phyloP scores from a whole-genome alignment of 1,140 invertebrate genomes.

The Akabosia matsudoensis region DNA sequence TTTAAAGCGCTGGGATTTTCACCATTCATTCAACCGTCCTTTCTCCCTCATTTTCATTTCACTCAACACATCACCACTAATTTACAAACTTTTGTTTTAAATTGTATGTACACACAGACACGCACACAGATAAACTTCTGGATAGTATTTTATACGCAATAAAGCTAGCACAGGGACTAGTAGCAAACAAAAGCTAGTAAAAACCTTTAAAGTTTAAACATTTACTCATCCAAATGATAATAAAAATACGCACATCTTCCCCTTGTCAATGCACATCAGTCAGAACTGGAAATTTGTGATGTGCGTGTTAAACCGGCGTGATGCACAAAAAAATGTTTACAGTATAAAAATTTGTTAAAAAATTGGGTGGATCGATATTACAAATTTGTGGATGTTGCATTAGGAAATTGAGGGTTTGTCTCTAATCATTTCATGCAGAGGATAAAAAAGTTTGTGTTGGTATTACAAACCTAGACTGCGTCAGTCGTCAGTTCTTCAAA shows the following conservation, averaged over 20 bases:
- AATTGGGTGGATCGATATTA: not conserved
- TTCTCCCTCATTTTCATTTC: conserved; percentile 2
- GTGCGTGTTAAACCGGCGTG: not conserved
- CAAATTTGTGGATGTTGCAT: not conserved
- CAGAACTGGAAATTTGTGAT: not conserved
- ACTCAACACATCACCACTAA: conserved; percentile 16
- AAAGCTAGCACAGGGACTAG: not conserved
- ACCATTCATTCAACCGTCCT: not conserved
- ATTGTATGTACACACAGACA: not conserved
- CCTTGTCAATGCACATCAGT: not conserved
- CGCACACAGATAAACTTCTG: no score
- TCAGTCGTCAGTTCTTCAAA: no score
- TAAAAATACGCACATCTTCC: not conserved
- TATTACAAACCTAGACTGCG: no score
- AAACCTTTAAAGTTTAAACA: not conserved
- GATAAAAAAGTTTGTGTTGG: no score
- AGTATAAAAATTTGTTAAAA: no score
- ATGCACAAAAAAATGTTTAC: not conserved
- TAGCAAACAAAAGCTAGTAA: not conserved
- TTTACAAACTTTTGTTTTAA: conserved; percentile 1
- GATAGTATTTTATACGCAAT: no score
- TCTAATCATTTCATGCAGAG: no score
- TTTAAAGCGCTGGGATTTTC: not conserved
- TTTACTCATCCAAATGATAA: not conserved
- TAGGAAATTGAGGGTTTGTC: no score